Percentiles rank a stretch among this genome's conserved stretches.
phyloP scores from a whole-genome alignment of 92 coral and sea anemone species.

The Zoanthus gigantus region DNA sequence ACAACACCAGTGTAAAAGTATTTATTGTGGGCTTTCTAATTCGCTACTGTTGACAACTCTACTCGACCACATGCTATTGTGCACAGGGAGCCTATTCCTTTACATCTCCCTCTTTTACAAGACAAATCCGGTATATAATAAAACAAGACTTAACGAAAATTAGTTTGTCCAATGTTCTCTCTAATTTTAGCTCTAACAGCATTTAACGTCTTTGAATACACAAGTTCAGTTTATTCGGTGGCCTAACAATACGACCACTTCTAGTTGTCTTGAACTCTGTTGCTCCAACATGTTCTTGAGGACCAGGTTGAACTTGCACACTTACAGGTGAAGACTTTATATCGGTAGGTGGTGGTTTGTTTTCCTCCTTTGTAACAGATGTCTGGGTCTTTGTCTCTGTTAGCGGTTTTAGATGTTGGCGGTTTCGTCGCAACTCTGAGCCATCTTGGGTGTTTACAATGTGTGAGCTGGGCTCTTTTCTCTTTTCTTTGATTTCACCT shows the following conservation, averaged over 20 bases:
- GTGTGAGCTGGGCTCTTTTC: slow-evolving; percentile 55
- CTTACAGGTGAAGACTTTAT: too few relatives aligned
- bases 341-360: background rate
- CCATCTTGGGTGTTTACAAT: slow-evolving; percentile 56
- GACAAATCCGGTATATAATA: too few relatives aligned
- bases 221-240: background rate
- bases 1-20: too few relatives aligned
- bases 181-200: background rate
- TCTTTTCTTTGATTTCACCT: background rate
- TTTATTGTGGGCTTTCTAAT: too few relatives aligned
- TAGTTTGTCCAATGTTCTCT: background rate
- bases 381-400: background rate
- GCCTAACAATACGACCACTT: background rate
- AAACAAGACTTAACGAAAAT: too few relatives aligned
- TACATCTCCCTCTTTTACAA: too few relatives aligned
- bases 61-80: too few relatives aligned
- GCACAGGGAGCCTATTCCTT: too few relatives aligned
- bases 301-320: background rate
- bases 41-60: too few relatives aligned
- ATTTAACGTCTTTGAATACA: background rate
- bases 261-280: background rate
- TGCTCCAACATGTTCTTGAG: background rate
- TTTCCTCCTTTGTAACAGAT: background rate
- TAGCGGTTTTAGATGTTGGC: background rate
- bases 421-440: slow-evolving; percentile 54